These are phyloP conservation scores for Ramazzottius varieornatus DNA, from an alignment of 2,888 invertebrate genomes.

Conservation along the genomic window DNA sequence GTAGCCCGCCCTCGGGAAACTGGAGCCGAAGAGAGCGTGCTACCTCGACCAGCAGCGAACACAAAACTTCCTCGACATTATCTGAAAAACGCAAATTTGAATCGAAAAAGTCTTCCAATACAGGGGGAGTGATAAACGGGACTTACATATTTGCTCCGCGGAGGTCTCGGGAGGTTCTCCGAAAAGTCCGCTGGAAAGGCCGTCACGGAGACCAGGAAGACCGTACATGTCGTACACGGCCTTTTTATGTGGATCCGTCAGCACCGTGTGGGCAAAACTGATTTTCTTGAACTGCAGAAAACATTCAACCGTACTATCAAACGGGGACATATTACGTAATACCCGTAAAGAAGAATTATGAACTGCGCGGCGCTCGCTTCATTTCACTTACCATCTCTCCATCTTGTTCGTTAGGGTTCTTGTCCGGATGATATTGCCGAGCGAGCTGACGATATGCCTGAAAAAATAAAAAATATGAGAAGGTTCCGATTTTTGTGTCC, in stretches of 20 bases:
- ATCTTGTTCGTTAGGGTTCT: not conserved
- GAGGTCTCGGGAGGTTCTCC: not conserved
- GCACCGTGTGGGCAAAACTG: not conserved
- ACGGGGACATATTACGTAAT: too few relatives aligned
- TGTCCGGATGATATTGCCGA: not conserved
- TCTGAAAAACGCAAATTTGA: not conserved
- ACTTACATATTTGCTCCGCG: not conserved
- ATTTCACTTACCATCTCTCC: not conserved
- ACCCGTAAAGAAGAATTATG: too few relatives aligned
- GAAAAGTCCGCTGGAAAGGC: not conserved
- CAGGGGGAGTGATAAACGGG: not conserved
- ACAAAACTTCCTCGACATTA: not conserved
- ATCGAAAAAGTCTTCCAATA: not conserved
- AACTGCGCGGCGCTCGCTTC: too few relatives aligned
- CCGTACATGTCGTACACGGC: not conserved
- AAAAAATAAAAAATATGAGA: not conserved
- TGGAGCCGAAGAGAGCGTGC: not conserved
- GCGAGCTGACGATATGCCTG: not conserved
- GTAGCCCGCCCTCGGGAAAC: not conserved
- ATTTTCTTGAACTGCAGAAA: conserved; percentile 1
- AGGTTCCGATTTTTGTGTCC: too few relatives aligned
- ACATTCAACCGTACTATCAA: too few relatives aligned
- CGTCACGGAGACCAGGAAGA: not conserved
- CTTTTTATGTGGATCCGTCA: not conserved
- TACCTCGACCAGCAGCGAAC: not conserved